Evolutionary conservation across 23 tunicate species (phyloP), one percentile per base, ranked within the genome.

Genomic region (Botrylloides violaceus): DNA sequence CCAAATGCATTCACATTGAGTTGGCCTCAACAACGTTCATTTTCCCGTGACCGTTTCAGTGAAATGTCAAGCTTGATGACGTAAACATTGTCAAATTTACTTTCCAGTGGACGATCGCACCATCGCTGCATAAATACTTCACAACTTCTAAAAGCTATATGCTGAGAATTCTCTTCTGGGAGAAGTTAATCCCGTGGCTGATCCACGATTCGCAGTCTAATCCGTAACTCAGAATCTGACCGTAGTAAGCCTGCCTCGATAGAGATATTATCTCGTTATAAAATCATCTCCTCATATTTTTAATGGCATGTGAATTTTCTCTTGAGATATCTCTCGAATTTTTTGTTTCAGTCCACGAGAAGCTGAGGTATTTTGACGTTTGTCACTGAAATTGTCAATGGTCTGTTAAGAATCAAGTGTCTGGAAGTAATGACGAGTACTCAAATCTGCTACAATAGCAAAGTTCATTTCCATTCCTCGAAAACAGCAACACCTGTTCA

Each of bases 91-190:
- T n/a, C n/a, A n/a, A n/a, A n/a, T n/a, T n/a, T n/a, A n/a, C n/a
- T n/a, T n/a, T n/a, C n/a, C n/a, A n/a, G n/a, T n/a, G n/a, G n/a
- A n/a, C n/a, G n/a, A n/a, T n/a, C n/a, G n/a, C n/a, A n/a, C n/a
- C n/a, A n/a, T n/a, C n/a, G n/a, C n/a, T n/a, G n/a, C n/a, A n/a
- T n/a, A n/a, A n/a, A n/a, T n/a, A n/a, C n/a, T n/a, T n/a, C n/a
- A n/a, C n/a, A n/a, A n/a, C n/a, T n/a, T n/a, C n/a, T n/a, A n/a
- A n/a, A n/a, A n/a, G n/a, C n/a, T n/a, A n/a, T n/a, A n/a, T n/a
- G n/a, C n/a, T n/a, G n/a, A n/a, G n/a, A n/a, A n/a, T n/a, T n/a
- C 62, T 58, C 29, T 58, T 58, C 62, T 9, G 9, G 62, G 62
- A 5, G 62, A 28, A 9, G 23, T 23, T 23, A 58, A 58, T 58